Conservation (phyloP, 2,113 vertebrate species). For the Pluvialis apricaria region DNA sequence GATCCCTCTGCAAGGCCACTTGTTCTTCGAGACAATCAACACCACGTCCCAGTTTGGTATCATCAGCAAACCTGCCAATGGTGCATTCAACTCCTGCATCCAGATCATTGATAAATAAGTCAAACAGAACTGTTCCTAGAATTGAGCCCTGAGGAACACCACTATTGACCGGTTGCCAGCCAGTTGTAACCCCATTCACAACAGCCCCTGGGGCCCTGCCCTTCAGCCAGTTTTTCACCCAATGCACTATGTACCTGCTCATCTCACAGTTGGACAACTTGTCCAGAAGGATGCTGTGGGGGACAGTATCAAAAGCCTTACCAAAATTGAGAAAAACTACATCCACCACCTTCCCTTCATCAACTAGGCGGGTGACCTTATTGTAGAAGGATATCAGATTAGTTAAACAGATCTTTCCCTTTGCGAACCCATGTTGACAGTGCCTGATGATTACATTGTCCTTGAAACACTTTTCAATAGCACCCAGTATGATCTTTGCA, state of each 20-base stretch:
- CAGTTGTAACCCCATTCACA: neutral
- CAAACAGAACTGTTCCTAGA: neutral
- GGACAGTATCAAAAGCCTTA: neutral
- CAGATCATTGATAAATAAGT: neutral
- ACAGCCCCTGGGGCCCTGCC: fast-evolving
- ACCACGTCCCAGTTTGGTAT: neutral
- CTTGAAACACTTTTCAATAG: neutral
- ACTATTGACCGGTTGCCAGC: fast-evolving
- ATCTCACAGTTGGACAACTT: neutral
- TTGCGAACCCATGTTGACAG: neutral
- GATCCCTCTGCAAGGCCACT: neutral
- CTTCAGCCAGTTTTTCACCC: neutral
- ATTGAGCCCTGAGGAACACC: neutral
- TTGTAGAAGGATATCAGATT: neutral
- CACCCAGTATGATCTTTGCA: neutral
- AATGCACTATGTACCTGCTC: fast-evolving
- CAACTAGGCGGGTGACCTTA: no score
- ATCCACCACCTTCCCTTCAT: neutral
- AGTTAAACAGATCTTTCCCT: neutral
- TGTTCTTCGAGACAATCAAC: neutral
- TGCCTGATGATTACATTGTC: neutral
- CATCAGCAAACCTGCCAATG: fast-evolving
- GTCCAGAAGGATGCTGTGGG: neutral
- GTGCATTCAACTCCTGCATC: neutral
- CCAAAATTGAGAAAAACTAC: neutral